Evolutionary conservation across 2,888 invertebrate species (phyloP).

Genomic region (Agrochola litura): DNA sequence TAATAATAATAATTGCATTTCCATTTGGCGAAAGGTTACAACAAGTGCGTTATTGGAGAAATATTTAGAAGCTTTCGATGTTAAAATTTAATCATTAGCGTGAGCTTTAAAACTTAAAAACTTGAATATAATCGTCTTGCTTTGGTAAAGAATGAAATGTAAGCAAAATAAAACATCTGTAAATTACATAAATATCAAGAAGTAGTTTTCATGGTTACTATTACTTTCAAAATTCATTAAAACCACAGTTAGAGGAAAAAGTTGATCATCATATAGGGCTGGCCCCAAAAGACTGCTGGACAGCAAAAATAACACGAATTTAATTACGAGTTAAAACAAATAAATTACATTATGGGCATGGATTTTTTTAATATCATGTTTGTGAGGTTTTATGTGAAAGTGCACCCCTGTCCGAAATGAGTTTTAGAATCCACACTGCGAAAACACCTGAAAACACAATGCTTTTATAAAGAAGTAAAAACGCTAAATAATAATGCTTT

Average conservation of each 20-base stretch:
- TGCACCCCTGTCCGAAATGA: background rate
- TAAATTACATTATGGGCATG: background rate
- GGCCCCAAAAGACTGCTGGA: constrained; percentile 66
- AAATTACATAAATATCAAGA: background rate
- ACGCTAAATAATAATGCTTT: background rate
- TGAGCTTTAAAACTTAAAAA: constrained; percentile 3
- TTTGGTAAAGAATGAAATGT: background rate
- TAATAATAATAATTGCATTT: constrained; percentile 66
- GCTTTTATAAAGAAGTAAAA: background rate
- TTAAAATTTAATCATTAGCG: constrained; percentile 2
- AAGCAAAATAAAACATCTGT: background rate
- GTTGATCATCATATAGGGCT: constrained; percentile 57
- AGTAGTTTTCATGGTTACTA: background rate
- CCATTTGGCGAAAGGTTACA: constrained; percentile 65
- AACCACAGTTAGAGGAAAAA: background rate
- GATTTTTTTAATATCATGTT: background rate
- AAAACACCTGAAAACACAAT: background rate
- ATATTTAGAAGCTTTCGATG: constrained; percentile 27
- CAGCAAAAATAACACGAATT: constrained; percentile 27
- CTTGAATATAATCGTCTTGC: background rate
- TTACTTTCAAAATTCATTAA: background rate
- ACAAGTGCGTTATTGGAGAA: constrained; percentile 77
- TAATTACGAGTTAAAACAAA: background rate
- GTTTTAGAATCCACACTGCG: background rate
- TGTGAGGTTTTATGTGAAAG: background rate